Percentiles rank a stretch among this genome's conserved stretches.
Conservation (phyloP, 1,140 invertebrate species). For the Mactra quadrangularis region DNA sequence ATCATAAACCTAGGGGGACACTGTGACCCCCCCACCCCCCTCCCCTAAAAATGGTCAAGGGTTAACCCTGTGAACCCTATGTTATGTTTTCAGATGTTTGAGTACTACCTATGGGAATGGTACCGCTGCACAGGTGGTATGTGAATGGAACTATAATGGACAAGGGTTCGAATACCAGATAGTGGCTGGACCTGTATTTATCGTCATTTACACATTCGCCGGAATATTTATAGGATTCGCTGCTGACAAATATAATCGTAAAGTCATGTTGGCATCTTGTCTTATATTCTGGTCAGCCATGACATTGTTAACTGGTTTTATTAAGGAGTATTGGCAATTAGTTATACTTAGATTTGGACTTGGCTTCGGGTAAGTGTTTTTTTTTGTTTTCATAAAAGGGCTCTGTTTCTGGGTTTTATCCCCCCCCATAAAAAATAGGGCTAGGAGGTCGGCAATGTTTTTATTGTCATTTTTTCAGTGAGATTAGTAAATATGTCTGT, state of each 20-base stretch:
- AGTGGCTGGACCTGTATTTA: constrained; percentile 95
- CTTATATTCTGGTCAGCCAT: constrained; percentile 92
- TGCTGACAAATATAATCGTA: constrained; percentile 90
- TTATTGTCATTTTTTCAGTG: no score
- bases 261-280: constrained; percentile 90
- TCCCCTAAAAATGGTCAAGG: no score
- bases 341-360: constrained; percentile 93
- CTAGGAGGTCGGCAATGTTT: no score
- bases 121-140: constrained; percentile 85
- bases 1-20: no score
- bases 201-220: constrained; percentile 94
- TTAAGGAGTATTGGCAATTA: constrained; percentile 95
- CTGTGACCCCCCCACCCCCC: no score
- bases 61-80: no score
- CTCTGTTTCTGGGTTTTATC: neutral
- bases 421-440: neutral
- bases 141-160: constrained; percentile 96
- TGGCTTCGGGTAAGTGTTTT: constrained; percentile 89
- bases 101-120: constrained; percentile 82
- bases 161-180: constrained; percentile 96
- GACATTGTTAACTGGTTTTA: constrained; percentile 92
- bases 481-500: no score
- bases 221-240: constrained; percentile 93
- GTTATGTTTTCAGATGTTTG: constrained; percentile 75
- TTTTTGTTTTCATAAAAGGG: neutral